Evolutionary conservation across 1,140 invertebrate species (phyloP), one percentile per base, ranked within the genome.

Genomic region (Neocloeon triangulifer): DNA sequence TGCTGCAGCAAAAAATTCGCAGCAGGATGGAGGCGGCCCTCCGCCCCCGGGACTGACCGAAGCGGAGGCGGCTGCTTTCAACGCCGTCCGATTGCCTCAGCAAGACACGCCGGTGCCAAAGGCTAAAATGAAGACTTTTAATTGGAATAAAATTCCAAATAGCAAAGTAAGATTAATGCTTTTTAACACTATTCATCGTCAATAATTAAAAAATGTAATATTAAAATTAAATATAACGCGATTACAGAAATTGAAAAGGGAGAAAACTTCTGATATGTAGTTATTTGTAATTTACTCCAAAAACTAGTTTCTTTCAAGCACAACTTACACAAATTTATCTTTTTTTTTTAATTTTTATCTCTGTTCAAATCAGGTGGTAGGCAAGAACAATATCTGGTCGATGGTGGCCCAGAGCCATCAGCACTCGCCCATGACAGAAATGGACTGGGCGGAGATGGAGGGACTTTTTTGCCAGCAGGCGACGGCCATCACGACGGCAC

Each of bases 81-180:
- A 7, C n/a, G n/a, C n/a, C n/a, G n/a, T n/a, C n/a, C 42, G 62
- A 43, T 57, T 86, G 40, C 81, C 81, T 2, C 81, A 88, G 46
- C 79, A 84, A 49, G 73, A 80, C 42, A 86, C 71, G 23, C 82
- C 82, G 0, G 70, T 73, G 25, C 84, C 85, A 3, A 79, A 78
- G 52, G 66, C 75, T n/a, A 88, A 88, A 50, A 86, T 89, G 84
- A 85, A 85, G 53, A 85, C 84, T 4, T 72, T 89, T 36, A 91
- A 91, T 49, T 89, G 84, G 84, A 82, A 79, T 47, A 88, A 88
- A 52, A 86, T 91, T 43, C 79, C 82, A 3, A 75, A 72, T 50
- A 73, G 73, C 46, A 82, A 81, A 55, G 73, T 74, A 42, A 53
- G 46, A n/a, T n/a, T n/a, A n/a, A n/a, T n/a, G n/a, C n/a, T n/a